Evolutionary conservation across 1,140 invertebrate genomes (phyloP).

Genomic region (Drosophila aff.): DNA sequence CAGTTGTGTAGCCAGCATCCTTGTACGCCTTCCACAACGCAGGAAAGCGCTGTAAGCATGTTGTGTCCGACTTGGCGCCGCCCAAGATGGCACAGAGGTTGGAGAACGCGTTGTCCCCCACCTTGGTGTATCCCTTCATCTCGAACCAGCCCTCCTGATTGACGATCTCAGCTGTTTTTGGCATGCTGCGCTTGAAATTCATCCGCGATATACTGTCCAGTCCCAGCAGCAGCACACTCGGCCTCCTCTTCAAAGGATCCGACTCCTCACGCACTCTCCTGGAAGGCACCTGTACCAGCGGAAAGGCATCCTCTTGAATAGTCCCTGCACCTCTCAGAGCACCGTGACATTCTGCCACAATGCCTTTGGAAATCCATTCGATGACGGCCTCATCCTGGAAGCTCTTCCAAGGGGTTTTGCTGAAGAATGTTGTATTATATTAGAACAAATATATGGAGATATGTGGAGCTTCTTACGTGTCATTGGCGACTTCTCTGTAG

Average conservation of each 20-base stretch:
- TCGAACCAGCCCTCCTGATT: constrained; percentile 48
- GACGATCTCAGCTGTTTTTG: constrained; percentile 46
- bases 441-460: not conserved
- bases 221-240: constrained; percentile 61
- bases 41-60: constrained; percentile 6
- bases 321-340: not conserved
- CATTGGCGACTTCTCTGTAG: constrained; percentile 19
- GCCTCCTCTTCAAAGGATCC: not conserved
- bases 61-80: not conserved
- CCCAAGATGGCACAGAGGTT: constrained; percentile 42
- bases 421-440: not conserved
- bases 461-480: not conserved
- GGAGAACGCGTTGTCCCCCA: constrained; percentile 16
- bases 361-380: constrained; percentile 1
- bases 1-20: constrained; percentile 90
- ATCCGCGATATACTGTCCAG: constrained; percentile 64
- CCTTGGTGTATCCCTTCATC: constrained; percentile 65
- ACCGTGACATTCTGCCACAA: constrained; percentile 44
- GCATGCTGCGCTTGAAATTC: constrained; percentile 81
- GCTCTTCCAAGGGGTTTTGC: not conserved
- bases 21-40: constrained; percentile 62
- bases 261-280: not conserved
- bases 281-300: constrained; percentile 24
- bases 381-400: not conserved
- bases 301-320: constrained; percentile 51